A percentile compares a stretch with the other conserved stretches of the same genome.
Evolutionary conservation across 1,140 invertebrate genomes (phyloP).

Genomic region (Plutomurus gul): DNA sequence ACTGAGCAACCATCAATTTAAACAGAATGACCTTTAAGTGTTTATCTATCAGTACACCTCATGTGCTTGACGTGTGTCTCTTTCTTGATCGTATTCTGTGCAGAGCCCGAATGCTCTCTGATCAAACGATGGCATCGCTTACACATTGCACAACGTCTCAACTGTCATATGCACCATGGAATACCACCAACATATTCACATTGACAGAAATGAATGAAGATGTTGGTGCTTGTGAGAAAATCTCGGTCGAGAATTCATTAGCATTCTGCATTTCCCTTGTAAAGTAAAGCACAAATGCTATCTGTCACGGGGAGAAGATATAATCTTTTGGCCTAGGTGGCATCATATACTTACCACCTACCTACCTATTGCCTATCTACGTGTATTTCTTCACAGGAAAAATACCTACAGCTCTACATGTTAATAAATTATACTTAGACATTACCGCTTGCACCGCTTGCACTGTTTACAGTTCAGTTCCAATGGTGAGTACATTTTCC

Average conservation of each 20-base stretch:
- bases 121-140: constrained; percentile 7
- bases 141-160: neutral
- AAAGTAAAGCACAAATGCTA: neutral
- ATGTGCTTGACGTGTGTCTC: constrained; percentile 2
- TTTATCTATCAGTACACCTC: constrained; percentile 27
- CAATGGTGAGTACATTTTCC: no score
- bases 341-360: no score
- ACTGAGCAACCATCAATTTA: constrained; percentile 18
- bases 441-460: no score
- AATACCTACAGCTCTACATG: no score
- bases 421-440: no score
- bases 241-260: neutral
- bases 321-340: neutral
- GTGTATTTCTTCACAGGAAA: no score
- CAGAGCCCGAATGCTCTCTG: neutral
- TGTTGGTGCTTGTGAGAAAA: neutral
- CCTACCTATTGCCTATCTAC: no score
- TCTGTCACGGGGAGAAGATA: neutral
- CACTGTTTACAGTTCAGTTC: no score
- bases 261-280: neutral
- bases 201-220: neutral
- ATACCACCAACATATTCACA: neutral
- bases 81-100: neutral
- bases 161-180: neutral
- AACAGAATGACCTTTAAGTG: constrained; percentile 15